Evolutionary conservation across 2,113 vertebrate genomes (phyloP).

Genomic region (Periophthalmus modestus): DNA sequence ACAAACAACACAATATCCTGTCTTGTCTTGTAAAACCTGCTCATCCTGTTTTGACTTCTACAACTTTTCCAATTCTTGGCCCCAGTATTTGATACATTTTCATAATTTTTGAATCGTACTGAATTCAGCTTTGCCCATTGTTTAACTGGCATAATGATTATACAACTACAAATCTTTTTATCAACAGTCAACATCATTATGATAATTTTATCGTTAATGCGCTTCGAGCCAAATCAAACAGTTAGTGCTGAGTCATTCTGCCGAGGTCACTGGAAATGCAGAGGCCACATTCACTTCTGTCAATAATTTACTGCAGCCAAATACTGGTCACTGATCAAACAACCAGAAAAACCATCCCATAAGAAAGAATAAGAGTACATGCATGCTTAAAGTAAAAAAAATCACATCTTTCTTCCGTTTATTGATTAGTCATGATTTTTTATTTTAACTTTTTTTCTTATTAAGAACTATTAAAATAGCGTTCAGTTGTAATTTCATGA

Average conservation of each 20-base stretch:
- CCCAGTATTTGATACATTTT: too few relatives aligned
- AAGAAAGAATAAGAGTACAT: background rate
- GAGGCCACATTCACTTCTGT: background rate
- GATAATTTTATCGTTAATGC: background rate
- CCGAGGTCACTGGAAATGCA: background rate
- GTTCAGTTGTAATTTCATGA: too few relatives aligned
- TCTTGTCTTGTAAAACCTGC: too few relatives aligned
- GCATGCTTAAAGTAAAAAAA: background rate
- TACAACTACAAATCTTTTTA: background rate
- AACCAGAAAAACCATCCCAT: background rate
- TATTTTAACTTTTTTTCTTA: too few relatives aligned
- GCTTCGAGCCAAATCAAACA: background rate
- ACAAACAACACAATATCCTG: too few relatives aligned
- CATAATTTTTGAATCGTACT: background rate
- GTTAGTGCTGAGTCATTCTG: background rate
- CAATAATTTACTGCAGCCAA: background rate
- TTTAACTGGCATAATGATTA: background rate
- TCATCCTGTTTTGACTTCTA: too few relatives aligned
- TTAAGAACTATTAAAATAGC: too few relatives aligned
- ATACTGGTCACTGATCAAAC: background rate
- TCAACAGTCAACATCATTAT: background rate
- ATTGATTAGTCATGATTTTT: too few relatives aligned
- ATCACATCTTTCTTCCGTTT: background rate
- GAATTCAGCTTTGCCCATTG: background rate
- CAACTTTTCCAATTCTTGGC: too few relatives aligned